These are phyloP conservation scores for Tachypleus tridentatus DNA, from an alignment of 1,140 invertebrate species.

Conservation along the genomic window DNA sequence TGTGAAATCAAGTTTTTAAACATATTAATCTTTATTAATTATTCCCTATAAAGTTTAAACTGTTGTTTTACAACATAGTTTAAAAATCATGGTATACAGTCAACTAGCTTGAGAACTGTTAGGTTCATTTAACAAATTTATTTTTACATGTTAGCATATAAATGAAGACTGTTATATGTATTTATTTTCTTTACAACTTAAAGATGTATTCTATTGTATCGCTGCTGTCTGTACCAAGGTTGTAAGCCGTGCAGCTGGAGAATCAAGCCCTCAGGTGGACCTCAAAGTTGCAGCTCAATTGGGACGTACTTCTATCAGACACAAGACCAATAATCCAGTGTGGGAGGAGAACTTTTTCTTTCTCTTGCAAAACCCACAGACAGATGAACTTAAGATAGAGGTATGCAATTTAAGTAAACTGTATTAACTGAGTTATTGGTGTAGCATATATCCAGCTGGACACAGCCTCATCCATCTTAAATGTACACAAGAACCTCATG, in stretches of 20 bases:
- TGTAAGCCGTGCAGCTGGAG: constrained; percentile 21
- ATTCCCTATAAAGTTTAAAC: too few relatives aligned
- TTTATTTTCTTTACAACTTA: too few relatives aligned
- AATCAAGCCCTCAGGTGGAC: constrained; percentile 33
- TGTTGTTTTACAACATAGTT: too few relatives aligned
- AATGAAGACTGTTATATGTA: too few relatives aligned
- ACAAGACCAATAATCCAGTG: constrained; percentile 41
- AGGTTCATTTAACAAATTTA: too few relatives aligned
- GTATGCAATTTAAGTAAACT: constrained; percentile 31
- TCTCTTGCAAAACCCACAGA: constrained; percentile 75
- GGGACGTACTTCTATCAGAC: constrained; percentile 25
- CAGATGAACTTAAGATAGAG: constrained; percentile 64
- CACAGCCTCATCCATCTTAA: constrained; percentile 1
- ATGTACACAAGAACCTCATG: background rate
- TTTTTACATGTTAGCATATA: too few relatives aligned
- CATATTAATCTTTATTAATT: too few relatives aligned
- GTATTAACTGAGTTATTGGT: constrained; percentile 1
- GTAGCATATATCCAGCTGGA: background rate
- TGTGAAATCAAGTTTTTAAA: too few relatives aligned
- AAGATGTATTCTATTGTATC: too few relatives aligned
- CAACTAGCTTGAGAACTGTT: too few relatives aligned
- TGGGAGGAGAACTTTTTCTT: constrained; percentile 70
- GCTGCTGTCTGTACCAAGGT: constrained; percentile 2
- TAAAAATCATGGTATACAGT: too few relatives aligned
- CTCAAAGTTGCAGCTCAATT: constrained; percentile 31